Base-by-base conservation (phyloP, 1,140 invertebrate genomes). In the Pseudachorutes palmiensis region DNA sequence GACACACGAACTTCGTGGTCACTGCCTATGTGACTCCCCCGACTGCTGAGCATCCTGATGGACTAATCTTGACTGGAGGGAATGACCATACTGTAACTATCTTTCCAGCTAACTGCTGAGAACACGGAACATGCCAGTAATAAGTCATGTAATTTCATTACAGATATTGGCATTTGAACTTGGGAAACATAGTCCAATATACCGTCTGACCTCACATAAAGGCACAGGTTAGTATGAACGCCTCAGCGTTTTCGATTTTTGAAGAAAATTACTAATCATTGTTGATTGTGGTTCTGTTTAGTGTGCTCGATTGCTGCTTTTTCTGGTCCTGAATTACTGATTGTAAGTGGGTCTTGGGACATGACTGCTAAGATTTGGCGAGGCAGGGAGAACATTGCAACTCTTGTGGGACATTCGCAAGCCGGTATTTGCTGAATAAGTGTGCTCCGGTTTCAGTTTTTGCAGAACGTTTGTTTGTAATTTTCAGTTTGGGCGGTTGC, bases 271-370 rank as follows among this genome's bases (percentile, higher is more conserved):
- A n/a, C n/a, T n/a, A 32, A 16, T 49, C 64, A 2, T 29, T 24
- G 57, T 49, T 59, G 28, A 60, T 32, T 68, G 36, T 16, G 24
- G n/a, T 70, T 29, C 19, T 61, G 49, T 79, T 33, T 75, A 86
- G 86, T 91, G 0, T 89, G 88, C 78, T 80, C 83, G 66, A 77
- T 91, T 26, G 81, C 78, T 45, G 76, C 81, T 66, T 84, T 84
- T 2, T 81, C 80, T 60, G 80, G 78, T 78, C 78, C 76, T 32
- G 51, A 55, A 5, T 19, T 55, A 26, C 81, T 83, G 22, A 81
- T 90, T 76, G 75, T 87, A 22, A 91, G 87, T 75, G 89, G 92
- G 49, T 97, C 93, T 14, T 97, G 93, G 94, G 94, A 97, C 76
- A 83, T 83, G 70, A 91, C 89, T 16, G 91, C 88, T 0, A 85